phyloP scores from a whole-genome alignment of 2,797 vertebrate genomes.

The Takifugu ocellatus region DNA sequence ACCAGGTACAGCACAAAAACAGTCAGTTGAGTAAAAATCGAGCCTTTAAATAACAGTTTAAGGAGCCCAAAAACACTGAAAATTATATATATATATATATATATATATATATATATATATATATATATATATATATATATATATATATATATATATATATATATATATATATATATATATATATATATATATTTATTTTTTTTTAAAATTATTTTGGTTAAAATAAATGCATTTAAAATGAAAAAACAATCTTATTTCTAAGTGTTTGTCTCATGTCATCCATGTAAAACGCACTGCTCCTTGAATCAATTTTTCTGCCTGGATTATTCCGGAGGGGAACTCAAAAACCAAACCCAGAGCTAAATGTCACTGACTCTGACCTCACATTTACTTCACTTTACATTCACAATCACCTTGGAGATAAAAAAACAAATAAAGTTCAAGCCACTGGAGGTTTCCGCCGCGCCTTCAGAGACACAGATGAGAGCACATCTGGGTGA shows the following conservation, averaged over 20 bases:
- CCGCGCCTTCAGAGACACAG: neutral
- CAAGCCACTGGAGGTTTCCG: slow-evolving; percentile 2
- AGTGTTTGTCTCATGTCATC: slow-evolving; percentile 38
- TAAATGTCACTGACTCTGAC: slow-evolving; percentile 63
- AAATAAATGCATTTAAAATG: slow-evolving; percentile 31
- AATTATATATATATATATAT: no score
- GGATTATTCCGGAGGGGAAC: slow-evolving; percentile 40
- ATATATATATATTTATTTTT: slow-evolving; percentile 1
- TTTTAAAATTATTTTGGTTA: neutral
- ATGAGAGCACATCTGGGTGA: slow-evolving; percentile 6
- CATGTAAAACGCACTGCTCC: slow-evolving; percentile 46
- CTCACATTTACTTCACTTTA: slow-evolving; percentile 36
- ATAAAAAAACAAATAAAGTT: slow-evolving; percentile 3
- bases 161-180: no score
- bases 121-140: slow-evolving; percentile 6
- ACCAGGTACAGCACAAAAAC: no score
- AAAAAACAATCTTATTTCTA: slow-evolving; percentile 27
- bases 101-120: no score
- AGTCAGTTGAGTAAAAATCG: no score
- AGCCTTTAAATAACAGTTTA: no score
- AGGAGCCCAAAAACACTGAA: no score
- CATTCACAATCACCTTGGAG: slow-evolving; percentile 8
- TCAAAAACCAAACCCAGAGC: slow-evolving; percentile 30
- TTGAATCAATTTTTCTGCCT: slow-evolving; percentile 42
- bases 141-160: no score